Percentiles rank a stretch among this genome's conserved stretches.
These are phyloP conservation scores for Apogon talboti DNA, from an alignment of 2,797 vertebrate genomes.

Conservation along the genomic window DNA sequence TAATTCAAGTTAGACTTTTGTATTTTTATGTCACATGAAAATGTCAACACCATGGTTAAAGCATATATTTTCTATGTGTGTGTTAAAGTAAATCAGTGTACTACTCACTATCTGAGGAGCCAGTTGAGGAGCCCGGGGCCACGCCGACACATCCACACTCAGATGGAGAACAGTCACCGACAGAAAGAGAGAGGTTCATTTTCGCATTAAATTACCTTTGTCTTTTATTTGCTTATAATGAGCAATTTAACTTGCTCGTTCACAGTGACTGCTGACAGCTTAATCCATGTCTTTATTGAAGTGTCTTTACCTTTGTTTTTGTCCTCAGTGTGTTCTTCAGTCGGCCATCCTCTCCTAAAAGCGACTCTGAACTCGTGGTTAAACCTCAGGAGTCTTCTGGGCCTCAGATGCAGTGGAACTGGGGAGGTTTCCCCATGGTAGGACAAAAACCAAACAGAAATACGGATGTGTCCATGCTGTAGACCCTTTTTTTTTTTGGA, in stretches of 20 bases:
- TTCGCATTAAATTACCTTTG: not conserved
- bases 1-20: too few relatives aligned
- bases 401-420: slow-evolving; percentile 91
- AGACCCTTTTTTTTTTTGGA: too few relatives aligned
- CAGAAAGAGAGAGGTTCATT: slow-evolving; percentile 56
- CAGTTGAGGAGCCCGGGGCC: slow-evolving; percentile 44
- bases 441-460: slow-evolving; percentile 1
- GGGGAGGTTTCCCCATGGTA: slow-evolving; percentile 94
- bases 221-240: not conserved
- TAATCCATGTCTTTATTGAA: not conserved
- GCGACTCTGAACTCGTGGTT: slow-evolving; percentile 93
- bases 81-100: slow-evolving; percentile 83
- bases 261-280: not conserved
- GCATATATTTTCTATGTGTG: slow-evolving; percentile 22
- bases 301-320: not conserved
- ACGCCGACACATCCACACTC: slow-evolving; percentile 80
- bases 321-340: slow-evolving; percentile 71
- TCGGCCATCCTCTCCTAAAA: slow-evolving; percentile 85
- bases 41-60: slow-evolving; percentile 1
- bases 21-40: not conserved
- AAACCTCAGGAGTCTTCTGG: slow-evolving; percentile 81
- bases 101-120: slow-evolving; percentile 81
- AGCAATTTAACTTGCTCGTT: not conserved
- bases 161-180: slow-evolving; percentile 84
- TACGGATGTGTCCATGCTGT: not conserved